Evolutionary conservation across 23 tunicate species (phyloP), one percentile per base, ranked within the genome.

Genomic region (Halocynthia aurantium): DNA sequence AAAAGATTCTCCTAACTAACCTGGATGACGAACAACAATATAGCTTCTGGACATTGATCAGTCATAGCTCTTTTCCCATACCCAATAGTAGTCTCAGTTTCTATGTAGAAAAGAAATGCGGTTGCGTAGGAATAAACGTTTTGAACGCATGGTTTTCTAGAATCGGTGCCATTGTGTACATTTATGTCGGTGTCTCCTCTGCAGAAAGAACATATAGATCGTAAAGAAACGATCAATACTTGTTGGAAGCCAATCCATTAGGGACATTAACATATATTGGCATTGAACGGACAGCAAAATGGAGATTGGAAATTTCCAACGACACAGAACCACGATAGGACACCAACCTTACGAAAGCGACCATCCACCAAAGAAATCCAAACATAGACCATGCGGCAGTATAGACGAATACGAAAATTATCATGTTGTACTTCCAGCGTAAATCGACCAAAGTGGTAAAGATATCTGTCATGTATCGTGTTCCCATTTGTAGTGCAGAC

Each of bases 61-160:
- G 99, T 96, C 11, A 96, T 87, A 7, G 96, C 96, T 51, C 99
- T 80, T 61, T 78, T 81, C 65, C 99, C 99, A 53, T 96, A 96
- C 5, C 99, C 99, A 54, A 96, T 65, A 13, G 93, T 72, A 6
- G 99, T 96, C 71, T 96, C 99, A 7, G 99, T 96, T 75, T 96
- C 99, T 52, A 96, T 69, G 68, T 75, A 96, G 55, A 96, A 96
- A 20, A 96, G 81, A 55, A 96, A 96, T 53, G 99, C 99, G 11
- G 96, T 89, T 17, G 89, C 61, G 73, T 96, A 96, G 10, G 96
- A 89, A 55, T 87, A 81, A 15, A 96, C 99, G 57, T 89, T 85
- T 55, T 85, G 68, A 0, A 87, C 96, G 65, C 99, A 96, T 6
- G 82, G 64, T 6, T 69, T 72, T 50, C 79, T 83, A 9, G 62